These are phyloP conservation scores for Oscheius sp. DNA, from an alignment of 2,888 invertebrate species.

Conservation along the genomic window DNA sequence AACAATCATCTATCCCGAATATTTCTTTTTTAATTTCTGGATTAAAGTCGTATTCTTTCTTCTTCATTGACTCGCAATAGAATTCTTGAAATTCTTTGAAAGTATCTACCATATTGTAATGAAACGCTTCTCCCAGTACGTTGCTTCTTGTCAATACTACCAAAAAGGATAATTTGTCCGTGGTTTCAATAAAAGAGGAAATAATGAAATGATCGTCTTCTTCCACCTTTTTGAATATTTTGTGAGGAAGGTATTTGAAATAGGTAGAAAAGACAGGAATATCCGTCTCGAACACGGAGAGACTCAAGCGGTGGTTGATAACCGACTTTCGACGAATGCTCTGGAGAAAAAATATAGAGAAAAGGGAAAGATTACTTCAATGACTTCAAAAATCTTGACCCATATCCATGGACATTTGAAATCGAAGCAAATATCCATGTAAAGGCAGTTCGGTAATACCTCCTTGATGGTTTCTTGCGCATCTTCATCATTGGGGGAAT, in stretches of 20 bases:
- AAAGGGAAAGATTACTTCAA: neutral
- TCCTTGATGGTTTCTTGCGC: neutral
- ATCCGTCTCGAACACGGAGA: neutral
- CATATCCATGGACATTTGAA: slow-evolving; percentile 7
- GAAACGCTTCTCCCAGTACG: neutral
- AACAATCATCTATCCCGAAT: too few relatives aligned
- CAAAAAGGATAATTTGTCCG: neutral
- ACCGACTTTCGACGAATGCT: neutral
- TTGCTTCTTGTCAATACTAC: neutral
- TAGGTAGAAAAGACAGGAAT: neutral
- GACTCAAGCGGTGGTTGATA: neutral
- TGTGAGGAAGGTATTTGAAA: neutral
- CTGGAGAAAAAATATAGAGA: neutral
- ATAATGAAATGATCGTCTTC: neutral
- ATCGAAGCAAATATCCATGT: neutral
- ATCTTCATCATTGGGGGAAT: neutral
- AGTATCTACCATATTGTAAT: neutral
- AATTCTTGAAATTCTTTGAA: slow-evolving; percentile 8
- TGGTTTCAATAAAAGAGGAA: neutral
- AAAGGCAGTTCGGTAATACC: slow-evolving; percentile 1
- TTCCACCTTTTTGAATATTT: neutral
- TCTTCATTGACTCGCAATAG: neutral
- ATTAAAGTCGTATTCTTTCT: neutral
- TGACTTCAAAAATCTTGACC: neutral
- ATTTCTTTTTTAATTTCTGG: neutral